Conservation (phyloP, 2,113 vertebrate genomes). For the Otocyon megalotis region DNA sequence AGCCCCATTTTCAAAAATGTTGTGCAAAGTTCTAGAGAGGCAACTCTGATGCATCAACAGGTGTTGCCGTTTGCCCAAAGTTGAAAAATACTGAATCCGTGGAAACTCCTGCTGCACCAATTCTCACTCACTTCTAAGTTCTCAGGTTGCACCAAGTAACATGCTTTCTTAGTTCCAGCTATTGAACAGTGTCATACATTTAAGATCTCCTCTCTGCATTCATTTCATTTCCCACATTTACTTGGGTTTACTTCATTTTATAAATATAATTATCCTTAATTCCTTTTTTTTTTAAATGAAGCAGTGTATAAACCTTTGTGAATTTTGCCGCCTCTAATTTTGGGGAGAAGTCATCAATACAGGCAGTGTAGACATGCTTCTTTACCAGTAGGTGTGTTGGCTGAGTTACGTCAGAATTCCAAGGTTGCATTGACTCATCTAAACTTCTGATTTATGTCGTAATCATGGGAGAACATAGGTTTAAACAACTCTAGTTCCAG, state of each 20-base stretch:
- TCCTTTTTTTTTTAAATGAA: background rate
- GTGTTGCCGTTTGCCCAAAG: background rate
- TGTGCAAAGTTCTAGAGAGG: constrained; percentile 43
- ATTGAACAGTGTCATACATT: background rate
- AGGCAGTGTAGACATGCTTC: background rate
- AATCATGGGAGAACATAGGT: background rate
- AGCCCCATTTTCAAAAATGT: background rate
- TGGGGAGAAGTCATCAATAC: background rate
- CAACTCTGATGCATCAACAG: background rate
- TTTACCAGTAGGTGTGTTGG: background rate
- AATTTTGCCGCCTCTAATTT: background rate
- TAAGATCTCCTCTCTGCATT: constrained; percentile 2
- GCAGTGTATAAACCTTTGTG: background rate
- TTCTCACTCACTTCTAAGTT: background rate
- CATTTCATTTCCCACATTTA: constrained; percentile 23
- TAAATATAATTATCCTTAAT: background rate
- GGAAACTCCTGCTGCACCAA: background rate
- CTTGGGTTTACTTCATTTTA: constrained; percentile 31
- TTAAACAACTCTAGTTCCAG: background rate
- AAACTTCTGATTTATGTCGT: background rate
- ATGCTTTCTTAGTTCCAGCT: too few species aligned
- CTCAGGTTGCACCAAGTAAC: background rate
- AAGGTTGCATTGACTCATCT: background rate
- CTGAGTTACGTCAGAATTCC: background rate
- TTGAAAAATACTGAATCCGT: background rate